A percentile compares a stretch with the other conserved stretches of the same genome.
Evolutionary conservation across 2,797 vertebrate species (phyloP).

Genomic region (Numenius phaeopus): DNA sequence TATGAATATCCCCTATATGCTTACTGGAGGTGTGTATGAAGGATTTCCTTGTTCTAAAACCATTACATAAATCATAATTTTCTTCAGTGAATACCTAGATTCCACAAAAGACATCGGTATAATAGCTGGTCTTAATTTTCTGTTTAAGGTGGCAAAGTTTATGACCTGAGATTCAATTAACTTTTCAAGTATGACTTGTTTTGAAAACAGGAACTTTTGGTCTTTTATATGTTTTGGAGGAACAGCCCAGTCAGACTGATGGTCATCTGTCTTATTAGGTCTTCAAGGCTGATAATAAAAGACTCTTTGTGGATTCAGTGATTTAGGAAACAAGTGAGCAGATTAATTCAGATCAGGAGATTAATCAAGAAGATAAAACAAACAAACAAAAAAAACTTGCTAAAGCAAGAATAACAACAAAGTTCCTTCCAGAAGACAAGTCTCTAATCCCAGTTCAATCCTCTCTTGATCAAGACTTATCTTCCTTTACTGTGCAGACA

Average conservation of each 20-base stretch:
- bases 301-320: not conserved
- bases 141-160: not conserved
- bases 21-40: not conserved
- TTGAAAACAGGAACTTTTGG: not conserved
- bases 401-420: not conserved
- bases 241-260: not conserved
- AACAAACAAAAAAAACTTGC: not conserved
- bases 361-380: not conserved
- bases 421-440: not conserved
- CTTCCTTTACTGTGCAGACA: not conserved
- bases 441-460: not conserved
- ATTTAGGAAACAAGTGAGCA: not conserved
- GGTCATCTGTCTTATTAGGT: not conserved
- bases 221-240: not conserved
- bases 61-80: not conserved
- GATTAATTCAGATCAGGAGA: not conserved
- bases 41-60: not conserved
- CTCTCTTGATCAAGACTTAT: not conserved
- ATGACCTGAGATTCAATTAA: not conserved
- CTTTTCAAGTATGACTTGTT: not conserved
- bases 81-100: not conserved
- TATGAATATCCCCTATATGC: not conserved
- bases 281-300: not conserved
- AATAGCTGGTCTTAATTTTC: not conserved
- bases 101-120: not conserved